Percentiles rank a stretch among this genome's conserved stretches.
These are phyloP conservation scores for Morelia viridis DNA, from an alignment of 2,797 vertebrate genomes.

Conservation along the genomic window DNA sequence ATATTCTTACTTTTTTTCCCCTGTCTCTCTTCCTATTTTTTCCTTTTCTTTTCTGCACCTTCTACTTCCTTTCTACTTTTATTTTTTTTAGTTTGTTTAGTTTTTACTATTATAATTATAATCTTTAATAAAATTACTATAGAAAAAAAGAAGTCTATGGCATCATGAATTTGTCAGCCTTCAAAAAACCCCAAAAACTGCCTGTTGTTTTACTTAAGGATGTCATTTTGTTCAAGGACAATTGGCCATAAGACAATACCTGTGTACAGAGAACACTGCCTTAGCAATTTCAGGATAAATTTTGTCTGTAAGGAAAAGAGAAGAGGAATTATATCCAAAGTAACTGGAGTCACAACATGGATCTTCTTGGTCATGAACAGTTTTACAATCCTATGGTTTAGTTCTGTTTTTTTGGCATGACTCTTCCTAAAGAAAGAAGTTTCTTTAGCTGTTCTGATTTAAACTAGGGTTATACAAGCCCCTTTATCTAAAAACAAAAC, in stretches of 20 bases:
- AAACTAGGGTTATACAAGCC: background rate
- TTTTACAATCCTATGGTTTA: background rate
- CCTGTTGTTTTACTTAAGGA: background rate
- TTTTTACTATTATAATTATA: background rate
- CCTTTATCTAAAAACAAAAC: background rate
- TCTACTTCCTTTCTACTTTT: background rate
- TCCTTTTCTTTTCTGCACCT: background rate
- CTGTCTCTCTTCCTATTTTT: background rate
- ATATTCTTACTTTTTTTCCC: background rate
- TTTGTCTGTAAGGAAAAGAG: background rate
- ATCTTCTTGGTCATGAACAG: background rate
- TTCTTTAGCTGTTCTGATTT: background rate
- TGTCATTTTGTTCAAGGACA: background rate
- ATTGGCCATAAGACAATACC: background rate
- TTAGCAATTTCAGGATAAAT: background rate
- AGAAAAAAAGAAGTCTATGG: background rate
- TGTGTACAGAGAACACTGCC: background rate
- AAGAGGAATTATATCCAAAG: background rate
- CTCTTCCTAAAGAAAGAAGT: background rate
- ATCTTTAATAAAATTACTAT: background rate
- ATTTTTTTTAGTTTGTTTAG: background rate
- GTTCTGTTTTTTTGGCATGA: background rate
- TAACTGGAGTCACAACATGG: background rate
- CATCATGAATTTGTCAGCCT: background rate
- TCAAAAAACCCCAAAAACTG: background rate